These are phyloP conservation scores for Rhinoptilus africanus DNA, from an alignment of 2,113 vertebrate species.

Conservation along the genomic window DNA sequence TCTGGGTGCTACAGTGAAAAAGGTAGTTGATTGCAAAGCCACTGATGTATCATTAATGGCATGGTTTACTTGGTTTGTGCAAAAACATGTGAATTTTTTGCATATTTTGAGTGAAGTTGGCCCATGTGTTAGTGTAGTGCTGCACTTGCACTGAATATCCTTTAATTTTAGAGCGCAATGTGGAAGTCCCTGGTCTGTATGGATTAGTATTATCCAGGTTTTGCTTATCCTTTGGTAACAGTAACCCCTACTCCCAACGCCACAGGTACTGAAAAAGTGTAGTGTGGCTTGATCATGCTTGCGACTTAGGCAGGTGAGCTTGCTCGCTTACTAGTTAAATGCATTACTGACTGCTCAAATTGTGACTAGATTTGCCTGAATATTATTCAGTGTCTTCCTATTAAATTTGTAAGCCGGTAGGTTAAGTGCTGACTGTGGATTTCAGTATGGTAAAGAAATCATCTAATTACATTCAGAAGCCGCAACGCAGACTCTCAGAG, in stretches of 20 bases:
- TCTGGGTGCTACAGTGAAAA: neutral
- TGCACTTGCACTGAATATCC: neutral
- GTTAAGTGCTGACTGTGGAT: neutral
- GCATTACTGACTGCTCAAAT: neutral
- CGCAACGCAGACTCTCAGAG: rapidly evolving
- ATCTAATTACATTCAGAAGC: neutral
- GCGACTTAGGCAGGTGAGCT: too few relatives aligned
- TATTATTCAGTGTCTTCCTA: neutral
- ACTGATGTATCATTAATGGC: neutral
- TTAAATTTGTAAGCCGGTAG: neutral
- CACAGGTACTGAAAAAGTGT: neutral
- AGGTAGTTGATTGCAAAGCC: neutral
- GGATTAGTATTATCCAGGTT: neutral
- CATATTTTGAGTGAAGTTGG: too few relatives aligned
- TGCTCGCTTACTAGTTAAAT: neutral
- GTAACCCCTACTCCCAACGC: neutral
- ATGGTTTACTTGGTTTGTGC: neutral
- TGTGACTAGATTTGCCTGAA: neutral
- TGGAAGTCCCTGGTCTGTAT: neutral
- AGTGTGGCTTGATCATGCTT: neutral
- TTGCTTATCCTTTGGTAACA: neutral
- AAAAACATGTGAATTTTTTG: too few relatives aligned
- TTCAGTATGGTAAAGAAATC: neutral
- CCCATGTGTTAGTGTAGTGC: rapidly evolving
- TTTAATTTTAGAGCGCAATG: neutral